Percentiles rank a stretch among this genome's conserved stretches.
These are phyloP conservation scores for Actinemys pallida DNA, from an alignment of 2,113 vertebrate genomes.

Conservation along the genomic window DNA sequence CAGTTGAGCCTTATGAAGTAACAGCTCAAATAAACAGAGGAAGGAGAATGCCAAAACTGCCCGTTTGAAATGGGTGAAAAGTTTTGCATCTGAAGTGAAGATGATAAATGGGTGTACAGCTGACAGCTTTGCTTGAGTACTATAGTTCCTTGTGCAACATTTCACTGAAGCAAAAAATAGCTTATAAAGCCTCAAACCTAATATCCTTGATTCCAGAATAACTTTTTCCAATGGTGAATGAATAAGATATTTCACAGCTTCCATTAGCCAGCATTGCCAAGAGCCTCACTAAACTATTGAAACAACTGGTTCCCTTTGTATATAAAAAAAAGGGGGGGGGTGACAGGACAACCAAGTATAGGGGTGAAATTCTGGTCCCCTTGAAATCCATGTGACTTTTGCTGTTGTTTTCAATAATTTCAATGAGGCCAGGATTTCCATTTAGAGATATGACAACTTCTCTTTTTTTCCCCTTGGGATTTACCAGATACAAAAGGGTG, in stretches of 20 bases:
- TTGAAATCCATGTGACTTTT: neutral
- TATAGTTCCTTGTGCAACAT: neutral
- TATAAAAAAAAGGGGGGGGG: neutral
- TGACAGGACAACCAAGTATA: neutral
- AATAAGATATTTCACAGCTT: neutral
- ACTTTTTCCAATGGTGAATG: neutral
- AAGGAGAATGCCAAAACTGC: neutral
- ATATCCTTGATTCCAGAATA: neutral
- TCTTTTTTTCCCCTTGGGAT: neutral
- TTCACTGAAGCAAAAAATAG: neutral
- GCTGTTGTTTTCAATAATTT: neutral
- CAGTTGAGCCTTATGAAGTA: neutral
- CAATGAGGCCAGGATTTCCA: neutral
- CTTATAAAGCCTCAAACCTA: neutral
- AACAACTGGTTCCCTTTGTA: no score
- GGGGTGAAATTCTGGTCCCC: neutral
- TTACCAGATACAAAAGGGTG: neutral
- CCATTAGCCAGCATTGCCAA: neutral
- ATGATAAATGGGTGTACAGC: neutral
- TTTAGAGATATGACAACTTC: neutral
- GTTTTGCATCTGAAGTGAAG: neutral
- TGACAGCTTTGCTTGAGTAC: neutral
- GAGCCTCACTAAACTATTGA: neutral
- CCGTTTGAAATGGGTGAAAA: neutral
- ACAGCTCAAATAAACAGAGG: neutral